These are phyloP conservation scores for Hydrophis major DNA, from an alignment of 2,797 vertebrate species.

Conservation along the genomic window DNA sequence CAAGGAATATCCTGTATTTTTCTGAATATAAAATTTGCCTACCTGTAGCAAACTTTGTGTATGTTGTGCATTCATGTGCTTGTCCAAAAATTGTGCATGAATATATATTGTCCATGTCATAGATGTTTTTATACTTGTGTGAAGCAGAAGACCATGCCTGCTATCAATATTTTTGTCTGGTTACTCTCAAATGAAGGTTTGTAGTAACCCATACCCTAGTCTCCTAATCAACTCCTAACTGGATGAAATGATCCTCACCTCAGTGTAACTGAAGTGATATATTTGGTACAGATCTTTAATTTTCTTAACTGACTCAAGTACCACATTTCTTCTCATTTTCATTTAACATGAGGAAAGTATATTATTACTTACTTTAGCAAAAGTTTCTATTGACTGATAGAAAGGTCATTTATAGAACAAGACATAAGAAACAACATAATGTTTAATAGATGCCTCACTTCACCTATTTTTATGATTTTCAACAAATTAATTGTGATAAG, in stretches of 20 bases:
- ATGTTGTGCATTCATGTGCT: not conserved
- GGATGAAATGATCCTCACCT: not conserved
- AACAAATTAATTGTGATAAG: not conserved
- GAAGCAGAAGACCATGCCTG: not conserved
- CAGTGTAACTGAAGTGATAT: not conserved
- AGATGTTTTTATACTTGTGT: not conserved
- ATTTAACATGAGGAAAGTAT: not conserved
- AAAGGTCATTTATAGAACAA: not conserved
- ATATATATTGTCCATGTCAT: not conserved
- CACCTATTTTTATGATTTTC: not conserved
- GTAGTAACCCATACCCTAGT: not conserved
- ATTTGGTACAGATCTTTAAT: not conserved
- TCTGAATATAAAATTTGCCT: not conserved
- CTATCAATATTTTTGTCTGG: not conserved
- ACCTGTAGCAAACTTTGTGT: not conserved
- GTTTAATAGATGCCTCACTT: not conserved
- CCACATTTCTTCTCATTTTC: not conserved
- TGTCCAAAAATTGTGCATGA: not conserved
- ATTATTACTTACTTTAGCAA: not conserved
- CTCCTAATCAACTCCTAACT: not conserved
- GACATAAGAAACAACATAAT: not conserved
- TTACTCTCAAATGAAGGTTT: not conserved
- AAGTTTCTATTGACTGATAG: not conserved
- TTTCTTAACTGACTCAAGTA: not conserved
- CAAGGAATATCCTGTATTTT: not conserved